Base-by-base conservation (phyloP, 2,113 vertebrate species). In the Oncorhynchus gorbuscha region DNA sequence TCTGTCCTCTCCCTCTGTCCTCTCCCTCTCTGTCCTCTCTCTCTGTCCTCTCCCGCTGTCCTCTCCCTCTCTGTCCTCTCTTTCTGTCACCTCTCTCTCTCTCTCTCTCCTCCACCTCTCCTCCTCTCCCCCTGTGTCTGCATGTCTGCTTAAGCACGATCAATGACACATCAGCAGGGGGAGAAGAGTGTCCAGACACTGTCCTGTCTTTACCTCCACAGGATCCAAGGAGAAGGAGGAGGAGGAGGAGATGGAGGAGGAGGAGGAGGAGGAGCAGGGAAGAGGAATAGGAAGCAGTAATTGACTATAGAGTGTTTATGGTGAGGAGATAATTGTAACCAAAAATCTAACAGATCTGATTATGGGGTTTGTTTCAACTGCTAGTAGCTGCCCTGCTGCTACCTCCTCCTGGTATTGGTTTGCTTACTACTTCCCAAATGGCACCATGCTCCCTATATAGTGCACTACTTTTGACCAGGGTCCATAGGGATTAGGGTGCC, bases 121-220 rank as follows among this genome's bases (percentile, higher is more conserved):
- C 86, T 83, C 86, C 88, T 88, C 90, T 90, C 87, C 81, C 84
- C 83, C 88, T 89, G 87, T 84, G 87, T 91, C 91, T 90, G 89
- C 89, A 91, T 85, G 89, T 91, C 91, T 92, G 89, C 91, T 92
- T 91, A 91, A 91, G 86, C 91, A 91, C 88, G 89, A 92, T 91
- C 88, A 90, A 91, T 91, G 91, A 88, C 79, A 87, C 90, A 90
- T 91, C 91, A 89, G 84, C 87, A 58, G 85, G 86, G 18, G 83
- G 78, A 88, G 85, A 84, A 86, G 84, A 86, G 45, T 55, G 12
- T 14, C 49, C 16, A 55, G 70, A 84, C 81, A 84, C 87, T 86
- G 85, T 88, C 88, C 49, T 18, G 49, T 55, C 91, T 88, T 49
- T 87, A 86, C 88, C 86, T 89, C 81, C 84, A 87, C 79, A 68